Evolutionary conservation across 2,113 vertebrate genomes (phyloP).

Genomic region (Carlito syrichta): DNA sequence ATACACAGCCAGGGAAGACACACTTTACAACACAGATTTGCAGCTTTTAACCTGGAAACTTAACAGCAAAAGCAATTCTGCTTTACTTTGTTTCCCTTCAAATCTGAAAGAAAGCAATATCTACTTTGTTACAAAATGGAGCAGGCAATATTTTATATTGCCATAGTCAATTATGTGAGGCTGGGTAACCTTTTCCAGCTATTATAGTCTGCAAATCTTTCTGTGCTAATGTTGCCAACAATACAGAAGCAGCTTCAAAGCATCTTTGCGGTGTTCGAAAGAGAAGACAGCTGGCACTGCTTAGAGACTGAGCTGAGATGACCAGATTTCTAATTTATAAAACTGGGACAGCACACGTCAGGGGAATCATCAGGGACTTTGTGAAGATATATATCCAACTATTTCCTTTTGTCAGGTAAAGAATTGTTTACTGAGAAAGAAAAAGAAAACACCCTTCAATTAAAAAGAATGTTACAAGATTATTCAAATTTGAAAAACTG

Average conservation of each 20-base stretch:
- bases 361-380: slow-evolving; percentile 20
- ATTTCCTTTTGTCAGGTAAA: slow-evolving; percentile 35
- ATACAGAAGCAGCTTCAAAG: slow-evolving; percentile 72
- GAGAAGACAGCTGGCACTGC: slow-evolving; percentile 53
- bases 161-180: slow-evolving; percentile 37
- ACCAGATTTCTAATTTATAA: slow-evolving; percentile 68
- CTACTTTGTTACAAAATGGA: slow-evolving; percentile 65
- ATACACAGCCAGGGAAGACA: background rate
- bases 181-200: slow-evolving; percentile 67
- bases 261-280: slow-evolving; percentile 33
- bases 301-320: slow-evolving; percentile 43
- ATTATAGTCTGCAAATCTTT: slow-evolving; percentile 56
- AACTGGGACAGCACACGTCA: slow-evolving; percentile 56
- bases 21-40: slow-evolving; percentile 49
- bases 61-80: slow-evolving; percentile 57
- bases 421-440: slow-evolving; percentile 43
- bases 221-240: slow-evolving; percentile 58
- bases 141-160: slow-evolving; percentile 63
- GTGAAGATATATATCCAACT: slow-evolving; percentile 5
- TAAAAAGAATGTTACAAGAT: slow-evolving; percentile 7
- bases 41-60: slow-evolving; percentile 67
- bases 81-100: slow-evolving; percentile 66
- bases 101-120: slow-evolving; percentile 57
- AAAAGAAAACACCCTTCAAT: background rate
- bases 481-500: background rate